Evolutionary conservation across 2,888 invertebrate genomes (phyloP).

Genomic region (Apodemia mormo): DNA sequence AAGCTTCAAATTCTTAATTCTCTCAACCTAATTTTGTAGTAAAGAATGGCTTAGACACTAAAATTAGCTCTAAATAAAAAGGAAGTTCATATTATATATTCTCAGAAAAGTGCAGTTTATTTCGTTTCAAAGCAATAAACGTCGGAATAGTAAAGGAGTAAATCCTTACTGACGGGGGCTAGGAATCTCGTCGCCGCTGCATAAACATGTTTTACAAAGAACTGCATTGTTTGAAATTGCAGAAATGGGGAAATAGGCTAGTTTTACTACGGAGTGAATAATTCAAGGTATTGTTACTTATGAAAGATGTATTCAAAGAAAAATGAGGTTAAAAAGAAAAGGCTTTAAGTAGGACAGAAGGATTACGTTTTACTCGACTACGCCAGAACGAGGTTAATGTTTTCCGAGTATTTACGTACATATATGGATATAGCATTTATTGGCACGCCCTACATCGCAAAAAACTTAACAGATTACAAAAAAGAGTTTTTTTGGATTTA

Average conservation of each 20-base stretch:
- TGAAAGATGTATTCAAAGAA: constrained; percentile 17
- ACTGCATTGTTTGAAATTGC: not conserved
- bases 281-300: constrained; percentile 22
- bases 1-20: too few relatives aligned
- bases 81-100: not conserved
- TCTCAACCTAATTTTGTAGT: too few relatives aligned
- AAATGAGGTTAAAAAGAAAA: constrained; percentile 15
- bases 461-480: too few relatives aligned
- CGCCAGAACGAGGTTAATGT: too few relatives aligned
- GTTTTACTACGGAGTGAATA: constrained; percentile 25
- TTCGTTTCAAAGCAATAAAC: constrained; percentile 6
- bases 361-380: not conserved
- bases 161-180: not conserved
- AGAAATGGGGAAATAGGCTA: constrained; percentile 24
- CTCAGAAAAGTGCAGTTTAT: not conserved
- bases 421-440: too few relatives aligned
- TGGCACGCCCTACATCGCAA: too few relatives aligned
- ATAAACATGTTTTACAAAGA: constrained; percentile 9
- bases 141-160: not conserved
- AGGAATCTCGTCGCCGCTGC: not conserved
- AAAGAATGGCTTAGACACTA: too few relatives aligned
- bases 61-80: too few relatives aligned
- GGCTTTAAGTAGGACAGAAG: constrained; percentile 7
- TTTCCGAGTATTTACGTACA: too few relatives aligned
- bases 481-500: too few relatives aligned